These are phyloP conservation scores for Erebia palarica DNA, from an alignment of 2,888 invertebrate genomes.

Conservation along the genomic window DNA sequence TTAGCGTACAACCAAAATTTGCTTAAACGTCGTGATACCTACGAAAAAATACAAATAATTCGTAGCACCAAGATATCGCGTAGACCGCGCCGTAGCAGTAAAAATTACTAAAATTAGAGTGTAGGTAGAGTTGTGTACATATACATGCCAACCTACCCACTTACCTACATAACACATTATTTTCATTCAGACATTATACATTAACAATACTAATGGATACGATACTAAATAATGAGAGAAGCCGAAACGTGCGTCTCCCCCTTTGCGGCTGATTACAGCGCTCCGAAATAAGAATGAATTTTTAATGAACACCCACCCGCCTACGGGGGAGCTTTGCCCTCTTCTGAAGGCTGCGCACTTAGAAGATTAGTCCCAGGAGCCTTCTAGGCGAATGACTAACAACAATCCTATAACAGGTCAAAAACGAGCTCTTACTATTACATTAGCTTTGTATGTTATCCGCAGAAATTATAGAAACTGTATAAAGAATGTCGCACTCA, in stretches of 20 bases:
- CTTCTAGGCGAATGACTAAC: slow-evolving; percentile 64
- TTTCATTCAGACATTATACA: slow-evolving; percentile 28
- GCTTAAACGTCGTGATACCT: neutral
- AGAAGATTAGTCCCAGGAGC: slow-evolving; percentile 80
- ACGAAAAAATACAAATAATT: neutral
- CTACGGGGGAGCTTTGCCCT: slow-evolving; percentile 45
- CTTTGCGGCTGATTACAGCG: slow-evolving; percentile 74
- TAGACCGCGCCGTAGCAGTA: neutral
- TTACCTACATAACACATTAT: slow-evolving; percentile 25
- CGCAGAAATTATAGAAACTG: neutral
- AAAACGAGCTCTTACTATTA: slow-evolving; percentile 41
- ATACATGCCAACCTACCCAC: neutral
- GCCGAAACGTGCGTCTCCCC: slow-evolving; percentile 57
- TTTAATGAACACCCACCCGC: slow-evolving; percentile 72
- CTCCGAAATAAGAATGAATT: slow-evolving; percentile 81
- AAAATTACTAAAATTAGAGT: neutral
- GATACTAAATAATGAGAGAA: slow-evolving; percentile 62
- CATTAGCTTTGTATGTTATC: slow-evolving; percentile 32
- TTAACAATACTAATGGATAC: slow-evolving; percentile 39
- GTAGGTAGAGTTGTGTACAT: neutral
- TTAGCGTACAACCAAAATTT: neutral
- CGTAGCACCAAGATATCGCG: neutral
- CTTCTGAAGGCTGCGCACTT: slow-evolving; percentile 73
- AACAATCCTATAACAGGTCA: slow-evolving; percentile 51
- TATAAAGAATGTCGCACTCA: neutral